Percentiles rank a stretch among this genome's conserved stretches.
phyloP scores from a whole-genome alignment of 2,888 invertebrate species.

The Pachymerium ferrugineum region DNA sequence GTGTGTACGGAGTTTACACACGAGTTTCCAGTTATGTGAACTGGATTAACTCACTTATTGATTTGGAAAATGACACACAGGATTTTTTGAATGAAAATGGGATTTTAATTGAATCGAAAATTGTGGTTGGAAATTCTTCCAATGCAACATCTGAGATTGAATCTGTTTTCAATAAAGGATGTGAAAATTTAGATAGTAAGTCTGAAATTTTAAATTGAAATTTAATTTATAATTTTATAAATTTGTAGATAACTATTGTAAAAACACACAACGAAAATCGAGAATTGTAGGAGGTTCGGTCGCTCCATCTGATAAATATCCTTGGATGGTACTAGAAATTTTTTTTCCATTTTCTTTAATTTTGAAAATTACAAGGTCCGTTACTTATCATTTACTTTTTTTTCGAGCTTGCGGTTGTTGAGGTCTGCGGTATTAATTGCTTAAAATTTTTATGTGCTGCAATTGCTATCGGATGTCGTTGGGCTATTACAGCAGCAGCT shows the following conservation, averaged over 20 bases:
- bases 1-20: slow-evolving; percentile 21
- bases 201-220: neutral
- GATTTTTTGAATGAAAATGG: neutral
- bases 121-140: no score
- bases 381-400: neutral
- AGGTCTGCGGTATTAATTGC: slow-evolving; percentile 3
- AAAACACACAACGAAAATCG: neutral
- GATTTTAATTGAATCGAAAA: no score
- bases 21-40: neutral
- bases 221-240: neutral
- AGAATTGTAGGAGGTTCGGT: neutral
- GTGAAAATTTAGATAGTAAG: neutral
- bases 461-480: neutral
- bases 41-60: neutral
- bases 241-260: neutral
- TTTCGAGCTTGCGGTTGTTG: neutral
- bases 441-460: neutral
- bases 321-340: slow-evolving; percentile 5
- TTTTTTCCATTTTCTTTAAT: neutral
- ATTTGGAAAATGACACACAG: neutral
- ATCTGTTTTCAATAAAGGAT: neutral
- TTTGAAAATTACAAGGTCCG: neutral
- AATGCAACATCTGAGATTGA: neutral
- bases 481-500: neutral
- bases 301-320: neutral